phyloP scores from a whole-genome alignment of 1,140 invertebrate species.

The Zophobas morio region DNA sequence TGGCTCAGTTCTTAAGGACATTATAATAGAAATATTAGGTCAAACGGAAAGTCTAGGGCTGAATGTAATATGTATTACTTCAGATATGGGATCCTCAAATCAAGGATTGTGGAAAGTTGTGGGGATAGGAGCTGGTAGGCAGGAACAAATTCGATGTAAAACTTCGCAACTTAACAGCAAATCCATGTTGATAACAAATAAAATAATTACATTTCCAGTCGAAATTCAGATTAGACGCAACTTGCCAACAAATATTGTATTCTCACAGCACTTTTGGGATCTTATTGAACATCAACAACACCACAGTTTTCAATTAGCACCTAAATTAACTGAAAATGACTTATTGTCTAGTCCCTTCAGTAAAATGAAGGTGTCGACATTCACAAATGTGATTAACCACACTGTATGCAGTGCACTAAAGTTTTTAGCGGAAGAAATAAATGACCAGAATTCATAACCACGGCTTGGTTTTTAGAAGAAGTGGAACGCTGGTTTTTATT shows the following conservation, averaged over 20 bases:
- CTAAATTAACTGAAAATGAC: background rate
- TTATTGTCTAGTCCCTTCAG: background rate
- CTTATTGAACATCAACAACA: conserved; percentile 5
- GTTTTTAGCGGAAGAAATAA: background rate
- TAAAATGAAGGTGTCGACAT: conserved; percentile 1
- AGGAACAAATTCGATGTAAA: background rate
- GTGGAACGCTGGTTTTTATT: conserved; percentile 15
- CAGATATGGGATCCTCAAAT: conserved; percentile 37
- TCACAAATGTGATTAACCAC: conserved; percentile 37
- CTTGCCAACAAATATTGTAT: background rate
- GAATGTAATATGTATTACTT: conserved; percentile 37
- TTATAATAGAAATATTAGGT: no score
- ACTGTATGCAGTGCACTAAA: conserved; percentile 16
- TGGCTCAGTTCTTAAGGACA: no score
- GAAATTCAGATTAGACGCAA: background rate
- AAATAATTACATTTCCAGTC: background rate
- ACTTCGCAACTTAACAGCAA: background rate
- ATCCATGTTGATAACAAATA: background rate
- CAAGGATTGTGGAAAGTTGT: conserved; percentile 9
- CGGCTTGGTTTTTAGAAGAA: background rate
- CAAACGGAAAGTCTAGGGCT: background rate
- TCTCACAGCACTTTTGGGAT: background rate
- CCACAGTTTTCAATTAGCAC: background rate
- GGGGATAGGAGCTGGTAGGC: conserved; percentile 1
- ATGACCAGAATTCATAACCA: background rate